Base-by-base conservation (phyloP, 2,113 vertebrate genomes). In the Callipepla californica region DNA sequence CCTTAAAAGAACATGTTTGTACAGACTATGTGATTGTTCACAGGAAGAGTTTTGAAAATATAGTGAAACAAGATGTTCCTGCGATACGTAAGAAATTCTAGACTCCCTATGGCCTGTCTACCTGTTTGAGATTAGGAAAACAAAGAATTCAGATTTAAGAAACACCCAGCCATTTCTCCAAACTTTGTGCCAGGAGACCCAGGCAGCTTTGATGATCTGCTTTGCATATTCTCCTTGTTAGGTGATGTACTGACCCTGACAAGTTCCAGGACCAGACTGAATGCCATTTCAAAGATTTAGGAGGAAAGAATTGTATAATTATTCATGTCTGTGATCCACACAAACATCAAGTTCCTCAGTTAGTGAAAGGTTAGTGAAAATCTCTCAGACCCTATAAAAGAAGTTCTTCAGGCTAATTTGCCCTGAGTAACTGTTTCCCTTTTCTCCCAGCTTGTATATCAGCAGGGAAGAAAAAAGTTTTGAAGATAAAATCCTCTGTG, bases 361-460 rank as follows among this genome's bases (percentile, higher is more conserved):
- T 84, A 84, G 59, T 79, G 87, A 86, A 85, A 92, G 85, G 80
- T 73, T 61, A 96, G 65, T 53, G 63, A 91, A 93, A 96, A 93
- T 89, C 93, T 94, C 69, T 88, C 84, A 93, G 21, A 77, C 55
- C n/a, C 89, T 51, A 55, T 90, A 73, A 82, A 95, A 94, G 65
- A 91, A 92, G 82, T 93, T 94, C 92, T 95, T 92, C 83, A 87
- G 47, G 90, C 75, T 96, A 92, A 95, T 92, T 77, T 95, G 76
- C 66, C 68, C 65, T 53, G 65, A 86, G 68, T 91, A 89, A 91
- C 73, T 82, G 44, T 85, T 93, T 91, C 42, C 57, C 47, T 95
- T 95, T 74, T 96, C 57, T 87, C 32, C 40, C 42, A 80, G 63
- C 7, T 69, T 59, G 38, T 89, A 47, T 20, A 92, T 63, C 76